Evolutionary conservation across 2,888 invertebrate species (phyloP).

Genomic region (Lydus trimaculatus): DNA sequence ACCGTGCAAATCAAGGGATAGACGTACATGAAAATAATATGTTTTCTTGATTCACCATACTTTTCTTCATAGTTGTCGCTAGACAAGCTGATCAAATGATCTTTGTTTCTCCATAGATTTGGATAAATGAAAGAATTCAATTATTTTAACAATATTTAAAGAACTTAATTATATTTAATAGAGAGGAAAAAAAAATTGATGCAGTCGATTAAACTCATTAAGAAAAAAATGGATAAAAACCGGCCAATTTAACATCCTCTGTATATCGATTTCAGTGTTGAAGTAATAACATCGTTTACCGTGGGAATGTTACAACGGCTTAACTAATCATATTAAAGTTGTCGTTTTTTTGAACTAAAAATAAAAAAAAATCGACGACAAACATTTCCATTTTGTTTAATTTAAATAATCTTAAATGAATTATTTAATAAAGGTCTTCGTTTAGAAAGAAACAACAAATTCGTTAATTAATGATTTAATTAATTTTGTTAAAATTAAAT

Average conservation of each 20-base stretch:
- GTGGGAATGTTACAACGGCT: conserved; percentile 24
- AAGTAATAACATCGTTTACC: conserved; percentile 30
- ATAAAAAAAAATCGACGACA: conserved; percentile 15
- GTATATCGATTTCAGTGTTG: conserved; percentile 23
- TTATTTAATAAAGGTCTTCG: conserved; percentile 10
- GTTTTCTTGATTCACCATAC: too few relatives aligned
- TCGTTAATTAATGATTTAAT: conserved; percentile 11
- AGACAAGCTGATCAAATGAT: too few relatives aligned
- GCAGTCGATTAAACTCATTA: conserved; percentile 17
- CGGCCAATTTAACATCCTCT: conserved; percentile 26
- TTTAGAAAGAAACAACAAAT: conserved; percentile 1
- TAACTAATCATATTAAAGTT: conserved; percentile 15
- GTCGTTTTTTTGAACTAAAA: background rate
- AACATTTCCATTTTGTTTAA: conserved; percentile 20
- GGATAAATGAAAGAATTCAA: too few relatives aligned
- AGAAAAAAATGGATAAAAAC: conserved; percentile 18
- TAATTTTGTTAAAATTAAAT: background rate
- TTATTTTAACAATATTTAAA: background rate
- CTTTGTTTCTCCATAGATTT: background rate
- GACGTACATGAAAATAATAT: too few relatives aligned
- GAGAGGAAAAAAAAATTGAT: background rate
- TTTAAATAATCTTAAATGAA: conserved; percentile 14
- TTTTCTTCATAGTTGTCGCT: too few relatives aligned
- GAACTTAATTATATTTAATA: background rate
- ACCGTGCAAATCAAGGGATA: too few relatives aligned